Conservation (phyloP, 2,113 vertebrate genomes). For the Phrynosoma platyrhinos region DNA sequence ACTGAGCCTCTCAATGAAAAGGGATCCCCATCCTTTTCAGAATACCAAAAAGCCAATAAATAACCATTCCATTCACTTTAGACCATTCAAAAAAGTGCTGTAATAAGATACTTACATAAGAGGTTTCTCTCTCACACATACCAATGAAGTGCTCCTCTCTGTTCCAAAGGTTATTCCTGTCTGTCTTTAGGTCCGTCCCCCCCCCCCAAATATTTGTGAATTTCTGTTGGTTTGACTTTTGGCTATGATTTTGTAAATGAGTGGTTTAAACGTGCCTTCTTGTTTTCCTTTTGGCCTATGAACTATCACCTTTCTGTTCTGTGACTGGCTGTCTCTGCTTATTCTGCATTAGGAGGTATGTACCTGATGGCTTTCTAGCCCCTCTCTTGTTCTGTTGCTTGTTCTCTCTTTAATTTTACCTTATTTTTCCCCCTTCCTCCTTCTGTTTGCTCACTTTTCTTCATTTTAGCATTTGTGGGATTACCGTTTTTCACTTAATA, state of each 20-base stretch:
- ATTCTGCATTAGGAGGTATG: conserved; percentile 93
- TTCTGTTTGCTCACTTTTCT: conserved; percentile 23
- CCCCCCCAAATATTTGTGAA: conserved; percentile 78
- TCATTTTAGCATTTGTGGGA: conserved; percentile 41
- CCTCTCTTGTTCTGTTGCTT: conserved; percentile 70
- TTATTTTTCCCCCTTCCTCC: conserved; percentile 31
- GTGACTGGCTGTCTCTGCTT: conserved; percentile 91
- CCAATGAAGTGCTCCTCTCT: conserved; percentile 50
- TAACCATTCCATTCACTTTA: conserved; percentile 37
- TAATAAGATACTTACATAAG: conserved; percentile 31
- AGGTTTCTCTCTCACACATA: conserved; percentile 54
- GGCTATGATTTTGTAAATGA: conserved; percentile 76
- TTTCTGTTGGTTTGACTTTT: conserved; percentile 81
- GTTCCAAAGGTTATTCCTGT: conserved; percentile 71
- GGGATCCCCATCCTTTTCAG: conserved; percentile 19
- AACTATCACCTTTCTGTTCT: conserved; percentile 92
- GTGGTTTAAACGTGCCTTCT: conserved; percentile 86
- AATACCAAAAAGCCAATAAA: conserved; percentile 41
- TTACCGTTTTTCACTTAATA: conserved; percentile 59
- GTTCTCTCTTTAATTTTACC: conserved; percentile 53
- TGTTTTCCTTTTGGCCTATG: conserved; percentile 88
- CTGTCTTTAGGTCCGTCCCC: conserved; percentile 71
- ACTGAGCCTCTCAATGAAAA: conserved; percentile 43
- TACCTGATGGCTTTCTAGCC: conserved; percentile 81
- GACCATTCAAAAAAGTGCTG: conserved; percentile 56